These are phyloP conservation scores for Symphodus melops DNA, from an alignment of 2,113 vertebrate genomes.

Conservation along the genomic window DNA sequence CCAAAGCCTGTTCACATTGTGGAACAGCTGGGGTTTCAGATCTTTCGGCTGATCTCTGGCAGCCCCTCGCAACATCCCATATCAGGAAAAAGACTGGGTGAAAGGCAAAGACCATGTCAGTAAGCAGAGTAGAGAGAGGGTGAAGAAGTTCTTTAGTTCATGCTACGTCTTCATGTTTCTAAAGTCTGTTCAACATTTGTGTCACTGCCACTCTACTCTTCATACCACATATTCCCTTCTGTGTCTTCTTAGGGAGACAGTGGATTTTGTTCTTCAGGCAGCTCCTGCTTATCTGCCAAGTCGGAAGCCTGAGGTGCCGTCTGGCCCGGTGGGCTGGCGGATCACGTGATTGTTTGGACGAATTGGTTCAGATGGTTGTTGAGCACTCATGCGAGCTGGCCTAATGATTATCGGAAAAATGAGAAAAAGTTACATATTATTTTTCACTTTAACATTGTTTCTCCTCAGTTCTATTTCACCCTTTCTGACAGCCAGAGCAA, in stretches of 20 bases:
- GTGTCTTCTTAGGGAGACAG: slow-evolving; percentile 36
- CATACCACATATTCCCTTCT: slow-evolving; percentile 50
- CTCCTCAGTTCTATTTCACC: too few relatives aligned
- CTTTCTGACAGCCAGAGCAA: too few relatives aligned
- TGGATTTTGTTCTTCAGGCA: slow-evolving; percentile 36
- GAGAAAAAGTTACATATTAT: neutral
- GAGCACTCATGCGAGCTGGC: slow-evolving; percentile 83
- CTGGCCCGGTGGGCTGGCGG: slow-evolving; percentile 93
- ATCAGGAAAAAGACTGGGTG: slow-evolving; percentile 55
- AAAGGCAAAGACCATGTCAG: slow-evolving; percentile 65
- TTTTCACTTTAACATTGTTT: neutral
- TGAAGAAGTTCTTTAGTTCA: slow-evolving; percentile 53
- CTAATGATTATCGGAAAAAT: slow-evolving; percentile 68
- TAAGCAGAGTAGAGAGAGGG: slow-evolving; percentile 67
- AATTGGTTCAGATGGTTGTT: slow-evolving; percentile 81
- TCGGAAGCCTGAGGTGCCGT: slow-evolving; percentile 94
- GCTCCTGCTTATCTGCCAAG: slow-evolving; percentile 91
- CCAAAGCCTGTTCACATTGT: slow-evolving; percentile 69
- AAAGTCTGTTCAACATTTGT: slow-evolving; percentile 36
- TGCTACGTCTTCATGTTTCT: slow-evolving; percentile 46
- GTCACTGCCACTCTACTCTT: slow-evolving; percentile 62
- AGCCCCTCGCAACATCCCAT: slow-evolving; percentile 59
- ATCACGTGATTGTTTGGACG: slow-evolving; percentile 89
- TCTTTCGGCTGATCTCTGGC: slow-evolving; percentile 59
- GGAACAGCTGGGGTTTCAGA: slow-evolving; percentile 58